Percentiles rank a stretch among this genome's conserved stretches.
Evolutionary conservation across 2,888 invertebrate species (phyloP).

Genomic region (Hydriomena furcata): DNA sequence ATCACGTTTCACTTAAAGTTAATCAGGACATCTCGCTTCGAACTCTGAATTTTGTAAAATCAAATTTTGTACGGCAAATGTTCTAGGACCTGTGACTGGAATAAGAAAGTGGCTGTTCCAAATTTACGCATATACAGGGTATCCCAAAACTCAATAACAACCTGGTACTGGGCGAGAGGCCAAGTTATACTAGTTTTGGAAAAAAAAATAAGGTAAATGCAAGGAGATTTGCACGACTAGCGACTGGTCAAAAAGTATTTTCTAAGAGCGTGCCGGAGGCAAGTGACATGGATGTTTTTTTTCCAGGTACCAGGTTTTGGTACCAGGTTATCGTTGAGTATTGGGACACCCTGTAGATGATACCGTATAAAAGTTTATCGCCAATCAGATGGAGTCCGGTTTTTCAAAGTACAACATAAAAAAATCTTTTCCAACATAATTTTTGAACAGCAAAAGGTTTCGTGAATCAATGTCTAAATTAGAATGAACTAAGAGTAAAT

Average conservation of each 20-base stretch:
- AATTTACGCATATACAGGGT: slow-evolving; percentile 39
- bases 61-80: slow-evolving; percentile 53
- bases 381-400: neutral
- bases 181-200: too few relatives aligned
- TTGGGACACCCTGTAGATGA: too few relatives aligned
- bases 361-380: neutral
- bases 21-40: slow-evolving; percentile 55
- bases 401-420: neutral
- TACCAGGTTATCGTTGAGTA: too few relatives aligned
- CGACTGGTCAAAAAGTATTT: too few relatives aligned
- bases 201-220: too few relatives aligned
- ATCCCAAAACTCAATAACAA: too few relatives aligned
- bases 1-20: slow-evolving; percentile 57
- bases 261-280: too few relatives aligned
- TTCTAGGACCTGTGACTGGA: slow-evolving; percentile 51
- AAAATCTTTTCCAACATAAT: slow-evolving; percentile 6
- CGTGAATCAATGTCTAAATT: slow-evolving; percentile 58
- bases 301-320: too few relatives aligned
- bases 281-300: too few relatives aligned
- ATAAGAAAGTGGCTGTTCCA: slow-evolving; percentile 43
- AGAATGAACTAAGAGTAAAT: slow-evolving; percentile 28
- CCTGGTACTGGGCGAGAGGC: too few relatives aligned
- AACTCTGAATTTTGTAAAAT: slow-evolving; percentile 51
- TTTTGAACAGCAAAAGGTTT: slow-evolving; percentile 9
- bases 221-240: too few relatives aligned